Evolutionary conservation across 2,888 invertebrate genomes (phyloP).

Genomic region (Nomada flava): DNA sequence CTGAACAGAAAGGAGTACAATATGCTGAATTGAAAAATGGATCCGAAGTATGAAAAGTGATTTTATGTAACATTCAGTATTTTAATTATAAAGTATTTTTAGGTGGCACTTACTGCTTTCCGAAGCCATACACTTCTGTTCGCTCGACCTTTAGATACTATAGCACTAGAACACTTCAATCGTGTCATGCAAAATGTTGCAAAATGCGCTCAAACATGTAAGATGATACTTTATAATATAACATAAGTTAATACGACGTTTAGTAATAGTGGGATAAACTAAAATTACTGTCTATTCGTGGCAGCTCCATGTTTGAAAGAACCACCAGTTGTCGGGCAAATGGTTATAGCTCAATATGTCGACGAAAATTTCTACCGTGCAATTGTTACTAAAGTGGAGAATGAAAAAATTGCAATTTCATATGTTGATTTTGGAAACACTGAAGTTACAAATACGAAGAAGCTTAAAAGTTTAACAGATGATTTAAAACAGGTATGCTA

Average conservation of each 20-base stretch:
- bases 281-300: neutral
- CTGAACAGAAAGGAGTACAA: slow-evolving; percentile 73
- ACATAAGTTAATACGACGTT: neutral
- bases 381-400: slow-evolving; percentile 70
- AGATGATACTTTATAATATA: slow-evolving; percentile 1
- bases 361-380: slow-evolving; percentile 81
- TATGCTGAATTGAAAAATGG: slow-evolving; percentile 69
- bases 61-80: neutral
- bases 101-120: slow-evolving; percentile 75
- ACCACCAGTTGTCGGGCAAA: slow-evolving; percentile 73
- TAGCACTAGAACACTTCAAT: slow-evolving; percentile 68
- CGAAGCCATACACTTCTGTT: slow-evolving; percentile 69
- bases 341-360: slow-evolving; percentile 77
- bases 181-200: slow-evolving; percentile 75
- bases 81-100: slow-evolving; percentile 27
- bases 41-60: slow-evolving; percentile 65
- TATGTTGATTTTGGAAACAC: slow-evolving; percentile 82
- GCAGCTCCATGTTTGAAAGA: slow-evolving; percentile 70
- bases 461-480: slow-evolving; percentile 72
- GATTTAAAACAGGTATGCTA: slow-evolving; percentile 73
- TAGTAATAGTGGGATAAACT: neutral
- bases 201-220: slow-evolving; percentile 69
- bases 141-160: slow-evolving; percentile 69
- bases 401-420: slow-evolving; percentile 66
- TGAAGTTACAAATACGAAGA: slow-evolving; percentile 66